Conservation (phyloP, 2,888 invertebrate species). For the Gryllus longicercus region DNA sequence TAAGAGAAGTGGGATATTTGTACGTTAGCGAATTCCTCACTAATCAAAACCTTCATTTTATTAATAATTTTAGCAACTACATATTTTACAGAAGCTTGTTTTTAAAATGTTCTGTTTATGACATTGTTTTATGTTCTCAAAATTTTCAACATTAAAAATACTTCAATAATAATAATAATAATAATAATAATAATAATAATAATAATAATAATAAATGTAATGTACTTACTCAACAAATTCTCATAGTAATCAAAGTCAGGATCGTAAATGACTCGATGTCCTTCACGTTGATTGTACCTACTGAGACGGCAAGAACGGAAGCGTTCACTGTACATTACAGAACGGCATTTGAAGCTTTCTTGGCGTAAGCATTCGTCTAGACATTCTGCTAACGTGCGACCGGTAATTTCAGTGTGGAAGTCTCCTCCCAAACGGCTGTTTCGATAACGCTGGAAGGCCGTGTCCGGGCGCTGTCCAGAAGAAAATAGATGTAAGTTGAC, state of each 20-base stretch:
- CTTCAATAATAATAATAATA: no score
- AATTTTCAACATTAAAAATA: no score
- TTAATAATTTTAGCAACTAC: no score
- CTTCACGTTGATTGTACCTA: slow-evolving; percentile 81
- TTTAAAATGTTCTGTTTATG: no score
- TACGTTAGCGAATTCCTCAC: no score
- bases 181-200: not conserved
- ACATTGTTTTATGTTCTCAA: no score
- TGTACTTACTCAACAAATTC: slow-evolving; percentile 81
- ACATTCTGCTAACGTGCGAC: slow-evolving; percentile 83
- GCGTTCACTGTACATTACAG: slow-evolving; percentile 83
- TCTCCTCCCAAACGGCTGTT: slow-evolving; percentile 83
- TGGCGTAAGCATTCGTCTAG: slow-evolving; percentile 84
- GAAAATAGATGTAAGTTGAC: slow-evolving; percentile 81
- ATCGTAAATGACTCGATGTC: slow-evolving; percentile 83
- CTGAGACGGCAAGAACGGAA: slow-evolving; percentile 80
- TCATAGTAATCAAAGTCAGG: slow-evolving; percentile 92
- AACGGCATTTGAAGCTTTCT: slow-evolving; percentile 85
- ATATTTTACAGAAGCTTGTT: no score
- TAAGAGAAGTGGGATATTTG: no score
- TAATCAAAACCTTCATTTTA: no score
- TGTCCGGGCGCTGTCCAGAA: slow-evolving; percentile 76
- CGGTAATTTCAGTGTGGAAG: slow-evolving; percentile 85
- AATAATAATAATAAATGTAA: not conserved
- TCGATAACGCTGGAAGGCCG: slow-evolving; percentile 82